Percentiles rank a stretch among this genome's conserved stretches.
These are phyloP conservation scores for Anoplophora glabripennis DNA, from an alignment of 1,140 invertebrate species.

Conservation along the genomic window DNA sequence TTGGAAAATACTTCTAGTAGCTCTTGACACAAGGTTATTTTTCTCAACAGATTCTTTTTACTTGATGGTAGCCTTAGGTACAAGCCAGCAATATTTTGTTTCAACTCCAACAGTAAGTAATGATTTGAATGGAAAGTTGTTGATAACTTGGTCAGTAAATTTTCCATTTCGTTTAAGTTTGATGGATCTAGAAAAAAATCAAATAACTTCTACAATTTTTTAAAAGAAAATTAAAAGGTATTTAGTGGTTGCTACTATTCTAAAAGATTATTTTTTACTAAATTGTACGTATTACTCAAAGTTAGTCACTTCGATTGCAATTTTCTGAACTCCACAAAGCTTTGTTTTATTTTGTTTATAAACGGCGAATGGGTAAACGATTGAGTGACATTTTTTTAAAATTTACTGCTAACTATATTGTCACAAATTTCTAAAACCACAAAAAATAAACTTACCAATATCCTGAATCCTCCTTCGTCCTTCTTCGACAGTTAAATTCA, in stretches of 20 bases:
- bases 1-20: slow-evolving; percentile 63
- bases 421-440: too few relatives aligned
- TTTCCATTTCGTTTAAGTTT: slow-evolving; percentile 52
- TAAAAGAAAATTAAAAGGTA: not conserved
- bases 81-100: slow-evolving; percentile 62
- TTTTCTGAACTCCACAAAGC: too few relatives aligned
- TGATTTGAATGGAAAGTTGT: slow-evolving; percentile 62
- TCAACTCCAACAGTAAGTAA: slow-evolving; percentile 61
- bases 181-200: slow-evolving; percentile 33
- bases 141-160: slow-evolving; percentile 57
- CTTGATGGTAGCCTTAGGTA: slow-evolving; percentile 54
- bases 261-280: too few relatives aligned
- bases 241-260: not conserved
- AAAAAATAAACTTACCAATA: slow-evolving; percentile 46
- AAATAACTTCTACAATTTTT: slow-evolving; percentile 1
- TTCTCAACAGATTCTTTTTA: slow-evolving; percentile 56
- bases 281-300: too few relatives aligned
- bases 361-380: too few relatives aligned
- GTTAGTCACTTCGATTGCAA: too few relatives aligned
- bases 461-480: slow-evolving; percentile 50
- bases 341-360: too few relatives aligned
- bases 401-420: too few relatives aligned
- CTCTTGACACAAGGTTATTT: slow-evolving; percentile 66
- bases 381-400: too few relatives aligned
- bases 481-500: slow-evolving; percentile 52